These are phyloP conservation scores for Perca flavescens DNA, from an alignment of 2,113 vertebrate genomes.

Conservation along the genomic window DNA sequence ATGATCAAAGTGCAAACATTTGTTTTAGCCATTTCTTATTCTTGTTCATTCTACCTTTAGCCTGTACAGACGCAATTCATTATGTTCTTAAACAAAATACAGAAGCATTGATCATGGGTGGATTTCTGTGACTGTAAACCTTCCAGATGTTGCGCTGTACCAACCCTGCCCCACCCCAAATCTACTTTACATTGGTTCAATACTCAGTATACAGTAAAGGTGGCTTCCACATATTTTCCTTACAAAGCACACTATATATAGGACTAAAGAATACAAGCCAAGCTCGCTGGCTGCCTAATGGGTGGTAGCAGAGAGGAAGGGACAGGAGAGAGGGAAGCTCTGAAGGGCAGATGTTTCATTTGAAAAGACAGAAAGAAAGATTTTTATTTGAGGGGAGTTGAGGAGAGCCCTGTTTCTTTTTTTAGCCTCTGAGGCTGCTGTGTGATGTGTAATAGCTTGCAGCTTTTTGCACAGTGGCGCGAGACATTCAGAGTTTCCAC, in stretches of 20 bases:
- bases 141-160: conserved; percentile 27
- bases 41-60: no score
- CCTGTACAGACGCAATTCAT: not conserved
- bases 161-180: conserved; percentile 30
- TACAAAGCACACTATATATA: conserved; percentile 22
- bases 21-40: not conserved
- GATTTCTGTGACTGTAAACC: not conserved
- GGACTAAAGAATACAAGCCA: conserved; percentile 42
- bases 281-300: conserved; percentile 12
- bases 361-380: conserved; percentile 40
- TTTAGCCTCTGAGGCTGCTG: conserved; percentile 71
- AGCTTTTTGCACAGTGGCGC: conserved; percentile 80
- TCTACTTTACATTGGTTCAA: conserved; percentile 22
- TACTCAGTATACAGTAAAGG: conserved; percentile 24
- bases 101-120: conserved; percentile 7
- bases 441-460: conserved; percentile 80
- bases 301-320: conserved; percentile 16
- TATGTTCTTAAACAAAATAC: not conserved
- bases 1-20: not conserved
- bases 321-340: not conserved
- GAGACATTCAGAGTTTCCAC: conserved; percentile 86
- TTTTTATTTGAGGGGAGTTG: conserved; percentile 40
- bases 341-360: conserved; percentile 44
- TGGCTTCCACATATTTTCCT: conserved; percentile 47
- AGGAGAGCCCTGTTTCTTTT: conserved; percentile 68